phyloP scores from a whole-genome alignment of 2,797 vertebrate species.

The Toxotes lorentzi region DNA sequence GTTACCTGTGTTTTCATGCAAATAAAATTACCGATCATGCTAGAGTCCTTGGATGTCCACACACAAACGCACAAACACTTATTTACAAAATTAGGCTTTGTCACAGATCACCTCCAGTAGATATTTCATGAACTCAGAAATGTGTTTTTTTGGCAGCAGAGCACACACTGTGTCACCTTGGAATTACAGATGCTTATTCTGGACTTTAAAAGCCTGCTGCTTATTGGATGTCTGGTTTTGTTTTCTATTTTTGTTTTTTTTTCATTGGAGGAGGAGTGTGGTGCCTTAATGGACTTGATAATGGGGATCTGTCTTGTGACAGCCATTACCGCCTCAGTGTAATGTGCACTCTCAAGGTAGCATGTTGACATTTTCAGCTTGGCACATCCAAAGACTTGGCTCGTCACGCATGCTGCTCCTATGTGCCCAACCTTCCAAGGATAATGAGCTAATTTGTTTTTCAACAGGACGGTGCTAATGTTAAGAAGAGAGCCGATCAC shows the following conservation, averaged over 20 bases:
- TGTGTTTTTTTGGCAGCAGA: constrained; percentile 34
- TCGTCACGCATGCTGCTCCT: constrained; percentile 69
- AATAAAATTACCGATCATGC: background rate
- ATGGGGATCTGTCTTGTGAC: constrained; percentile 80
- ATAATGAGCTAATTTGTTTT: constrained; percentile 84
- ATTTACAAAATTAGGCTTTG: constrained; percentile 22
- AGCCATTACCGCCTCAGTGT: constrained; percentile 81
- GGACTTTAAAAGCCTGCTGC: constrained; percentile 58
- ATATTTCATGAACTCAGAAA: constrained; percentile 43
- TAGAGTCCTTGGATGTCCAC: background rate
- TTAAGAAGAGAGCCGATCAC: constrained; percentile 51
- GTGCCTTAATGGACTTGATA: constrained; percentile 83
- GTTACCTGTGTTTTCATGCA: constrained; percentile 1
- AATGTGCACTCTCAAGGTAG: constrained; percentile 84
- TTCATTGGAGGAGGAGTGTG: constrained; percentile 32
- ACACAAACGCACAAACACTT: constrained; percentile 4
- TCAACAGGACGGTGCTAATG: constrained; percentile 57
- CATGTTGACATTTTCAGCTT: constrained; percentile 84
- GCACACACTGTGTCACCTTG: constrained; percentile 59
- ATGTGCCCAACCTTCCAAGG: constrained; percentile 74
- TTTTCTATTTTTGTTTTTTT: constrained; percentile 4
- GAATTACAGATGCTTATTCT: constrained; percentile 60
- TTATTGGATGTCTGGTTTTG: constrained; percentile 28
- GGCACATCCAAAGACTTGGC: constrained; percentile 78
- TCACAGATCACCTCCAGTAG: background rate